A percentile compares a stretch with the other conserved stretches of the same genome.
Conservation (phyloP, 92 coral and sea anemone species). For the Phenganax marumi region DNA sequence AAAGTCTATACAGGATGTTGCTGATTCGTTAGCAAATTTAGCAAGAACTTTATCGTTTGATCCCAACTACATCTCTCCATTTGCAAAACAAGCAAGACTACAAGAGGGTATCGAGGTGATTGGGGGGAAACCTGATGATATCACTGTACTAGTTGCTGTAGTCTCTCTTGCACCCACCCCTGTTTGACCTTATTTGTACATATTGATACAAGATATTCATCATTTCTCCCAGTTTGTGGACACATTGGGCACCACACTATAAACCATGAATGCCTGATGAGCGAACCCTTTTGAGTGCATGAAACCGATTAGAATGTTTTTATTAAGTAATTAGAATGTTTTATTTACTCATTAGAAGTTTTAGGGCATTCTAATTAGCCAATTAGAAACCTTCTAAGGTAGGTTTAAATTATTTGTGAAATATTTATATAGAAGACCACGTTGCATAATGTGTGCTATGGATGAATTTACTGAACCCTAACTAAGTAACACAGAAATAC, state of each 20-base stretch:
- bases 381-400: too few relatives aligned
- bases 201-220: not conserved
- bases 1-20: constrained; percentile 70
- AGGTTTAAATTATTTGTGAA: too few relatives aligned
- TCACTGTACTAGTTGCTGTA: constrained; percentile 84
- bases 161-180: constrained; percentile 58
- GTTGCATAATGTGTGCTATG: too few relatives aligned
- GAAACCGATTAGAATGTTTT: too few relatives aligned
- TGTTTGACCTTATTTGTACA: not conserved
- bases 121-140: constrained; percentile 99
- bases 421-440: too few relatives aligned
- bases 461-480: too few relatives aligned
- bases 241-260: not conserved
- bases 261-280: not conserved
- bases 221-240: too few relatives aligned
- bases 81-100: constrained; percentile 89
- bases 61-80: constrained; percentile 81
- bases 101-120: constrained; percentile 72
- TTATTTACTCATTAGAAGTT: too few relatives aligned
- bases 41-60: constrained; percentile 79
- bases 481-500: too few relatives aligned
- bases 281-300: too few relatives aligned
- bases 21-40: constrained; percentile 78
- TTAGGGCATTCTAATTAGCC: too few relatives aligned
- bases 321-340: too few relatives aligned